Evolutionary conservation across 1,140 invertebrate genomes (phyloP).

Genomic region (Ganaspis sp.): DNA sequence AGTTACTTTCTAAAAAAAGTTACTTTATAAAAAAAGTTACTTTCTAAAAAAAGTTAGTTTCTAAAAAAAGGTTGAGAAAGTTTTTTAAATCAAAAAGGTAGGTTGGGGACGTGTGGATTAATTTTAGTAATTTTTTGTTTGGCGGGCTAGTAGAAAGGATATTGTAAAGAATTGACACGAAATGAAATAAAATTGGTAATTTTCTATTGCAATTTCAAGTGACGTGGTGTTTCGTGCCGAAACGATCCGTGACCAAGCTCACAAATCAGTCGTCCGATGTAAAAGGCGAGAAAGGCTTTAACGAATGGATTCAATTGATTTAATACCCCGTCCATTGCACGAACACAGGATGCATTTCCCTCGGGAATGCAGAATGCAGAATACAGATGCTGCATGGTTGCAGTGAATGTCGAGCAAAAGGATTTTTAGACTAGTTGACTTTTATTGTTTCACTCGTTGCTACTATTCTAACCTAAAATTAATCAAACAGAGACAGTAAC

Average conservation of each 20-base stretch:
- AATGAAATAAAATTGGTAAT: constrained; percentile 37
- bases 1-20: too few relatives aligned
- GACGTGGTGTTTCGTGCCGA: constrained; percentile 26
- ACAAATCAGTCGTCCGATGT: constrained; percentile 43
- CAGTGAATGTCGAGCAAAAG: constrained; percentile 21
- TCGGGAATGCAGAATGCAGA: constrained; percentile 22
- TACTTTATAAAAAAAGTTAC: too few relatives aligned
- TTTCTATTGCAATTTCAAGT: constrained; percentile 25
- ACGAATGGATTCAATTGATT: constrained; percentile 47
- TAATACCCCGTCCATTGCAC: constrained; percentile 35
- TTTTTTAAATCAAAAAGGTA: too few relatives aligned
- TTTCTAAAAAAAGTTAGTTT: too few relatives aligned
- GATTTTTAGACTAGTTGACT: constrained; percentile 11
- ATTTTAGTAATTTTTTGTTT: too few relatives aligned
- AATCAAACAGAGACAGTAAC: background rate
- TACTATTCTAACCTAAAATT: background rate
- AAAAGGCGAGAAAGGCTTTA: constrained; percentile 41
- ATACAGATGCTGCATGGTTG: constrained; percentile 21
- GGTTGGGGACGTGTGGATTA: too few relatives aligned
- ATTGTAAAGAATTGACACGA: background rate
- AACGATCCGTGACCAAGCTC: constrained; percentile 43
- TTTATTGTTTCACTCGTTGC: constrained; percentile 11
- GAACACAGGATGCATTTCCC: constrained; percentile 31
- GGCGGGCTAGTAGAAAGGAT: too few relatives aligned
- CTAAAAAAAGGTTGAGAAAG: too few relatives aligned